phyloP scores from a whole-genome alignment of 2,113 vertebrate species.

The Parotia lawesii region DNA sequence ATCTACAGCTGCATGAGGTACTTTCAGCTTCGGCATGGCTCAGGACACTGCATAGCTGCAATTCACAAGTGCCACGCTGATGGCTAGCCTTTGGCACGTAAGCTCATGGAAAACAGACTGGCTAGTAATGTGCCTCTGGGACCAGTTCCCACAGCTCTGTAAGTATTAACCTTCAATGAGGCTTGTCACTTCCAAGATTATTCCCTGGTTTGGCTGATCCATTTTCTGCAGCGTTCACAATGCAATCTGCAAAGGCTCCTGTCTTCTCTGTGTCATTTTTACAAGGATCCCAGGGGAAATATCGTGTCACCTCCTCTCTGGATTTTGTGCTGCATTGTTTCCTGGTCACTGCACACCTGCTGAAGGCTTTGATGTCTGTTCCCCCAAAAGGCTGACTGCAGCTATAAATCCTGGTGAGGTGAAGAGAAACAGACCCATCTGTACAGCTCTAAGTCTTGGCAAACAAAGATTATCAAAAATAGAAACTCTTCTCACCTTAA shows the following conservation, averaged over 20 bases:
- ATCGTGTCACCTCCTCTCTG: not conserved
- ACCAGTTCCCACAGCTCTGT: not conserved
- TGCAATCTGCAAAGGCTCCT: not conserved
- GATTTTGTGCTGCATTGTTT: not conserved
- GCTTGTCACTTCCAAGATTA: not conserved
- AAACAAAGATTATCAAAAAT: not conserved
- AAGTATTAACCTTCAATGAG: not conserved
- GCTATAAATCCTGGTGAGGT: not conserved
- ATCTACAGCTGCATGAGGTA: not conserved
- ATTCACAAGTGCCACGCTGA: not conserved
- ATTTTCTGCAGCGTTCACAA: not conserved
- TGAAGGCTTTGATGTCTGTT: not conserved
- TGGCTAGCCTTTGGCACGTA: not conserved
- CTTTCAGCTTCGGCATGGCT: not conserved
- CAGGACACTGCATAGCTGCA: not conserved
- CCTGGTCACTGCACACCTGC: not conserved
- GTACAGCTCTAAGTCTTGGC: not conserved
- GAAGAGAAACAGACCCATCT: not conserved
- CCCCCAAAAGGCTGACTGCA: not conserved
- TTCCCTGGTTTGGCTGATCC: not conserved
- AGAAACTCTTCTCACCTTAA: not conserved
- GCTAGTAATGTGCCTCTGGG: not conserved
- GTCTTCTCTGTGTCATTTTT: not conserved
- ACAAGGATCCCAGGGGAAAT: not conserved
- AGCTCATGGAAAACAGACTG: not conserved